These are phyloP conservation scores for Temnothorax curvispinosus DNA, from an alignment of 1,140 invertebrate genomes.

Conservation along the genomic window DNA sequence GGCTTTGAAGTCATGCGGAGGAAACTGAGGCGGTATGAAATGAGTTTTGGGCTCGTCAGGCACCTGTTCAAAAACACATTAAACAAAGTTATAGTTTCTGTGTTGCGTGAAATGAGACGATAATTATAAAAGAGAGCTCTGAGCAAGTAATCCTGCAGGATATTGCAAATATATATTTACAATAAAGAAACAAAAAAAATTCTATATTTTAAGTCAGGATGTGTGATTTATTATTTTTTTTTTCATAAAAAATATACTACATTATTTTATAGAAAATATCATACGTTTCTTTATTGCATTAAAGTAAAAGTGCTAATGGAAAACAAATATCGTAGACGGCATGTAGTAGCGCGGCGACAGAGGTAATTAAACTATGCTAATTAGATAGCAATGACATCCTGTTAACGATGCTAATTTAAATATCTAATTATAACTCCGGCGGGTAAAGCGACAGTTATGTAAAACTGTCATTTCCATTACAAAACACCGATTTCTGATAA, in stretches of 20 bases:
- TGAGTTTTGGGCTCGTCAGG: conserved; percentile 63
- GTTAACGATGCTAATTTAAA: conserved; percentile 40
- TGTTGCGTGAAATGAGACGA: neutral
- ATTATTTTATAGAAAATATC: neutral
- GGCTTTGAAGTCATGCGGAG: conserved; percentile 77
- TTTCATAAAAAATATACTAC: neutral
- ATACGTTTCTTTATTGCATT: neutral
- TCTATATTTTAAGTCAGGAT: neutral
- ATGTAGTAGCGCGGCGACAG: neutral
- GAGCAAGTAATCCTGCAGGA: neutral
- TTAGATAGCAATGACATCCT: conserved; percentile 5
- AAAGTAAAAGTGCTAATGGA: neutral
- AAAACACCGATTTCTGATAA: conserved; percentile 31
- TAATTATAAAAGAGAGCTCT: neutral
- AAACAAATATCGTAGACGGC: neutral
- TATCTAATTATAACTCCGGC: neutral
- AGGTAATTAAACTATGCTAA: conserved; percentile 51
- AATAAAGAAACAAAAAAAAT: neutral
- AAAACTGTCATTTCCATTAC: conserved; percentile 43
- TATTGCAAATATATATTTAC: neutral
- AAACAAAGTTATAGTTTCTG: neutral
- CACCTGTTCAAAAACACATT: conserved; percentile 59
- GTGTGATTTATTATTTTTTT: neutral
- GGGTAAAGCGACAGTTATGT: conserved; percentile 13
- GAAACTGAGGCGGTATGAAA: conserved; percentile 75